Conservation (phyloP, 1,140 invertebrate species). For the Ceratitis capitata region DNA sequence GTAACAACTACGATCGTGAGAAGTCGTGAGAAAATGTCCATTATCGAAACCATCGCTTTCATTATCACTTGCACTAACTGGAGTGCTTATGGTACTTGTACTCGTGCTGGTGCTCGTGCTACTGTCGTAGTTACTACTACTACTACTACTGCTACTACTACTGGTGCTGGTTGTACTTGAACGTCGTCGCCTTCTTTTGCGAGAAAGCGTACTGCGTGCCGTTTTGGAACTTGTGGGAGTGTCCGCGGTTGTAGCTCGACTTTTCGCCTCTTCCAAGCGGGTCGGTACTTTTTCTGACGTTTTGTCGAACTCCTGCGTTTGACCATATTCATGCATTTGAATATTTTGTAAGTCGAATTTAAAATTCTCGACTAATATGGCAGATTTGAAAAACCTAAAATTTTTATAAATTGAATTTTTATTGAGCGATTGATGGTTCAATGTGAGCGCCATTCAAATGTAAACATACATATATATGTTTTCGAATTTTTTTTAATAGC, state of each 20-base stretch:
- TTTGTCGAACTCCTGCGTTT: constrained; percentile 47
- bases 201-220: constrained; percentile 39
- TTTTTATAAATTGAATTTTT: neutral
- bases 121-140: constrained; percentile 39
- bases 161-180: constrained; percentile 40
- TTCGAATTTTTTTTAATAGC: too few species aligned
- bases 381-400: neutral
- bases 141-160: constrained; percentile 10
- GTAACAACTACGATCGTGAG: too few species aligned
- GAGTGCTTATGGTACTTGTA: neutral
- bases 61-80: neutral
- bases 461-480: neutral
- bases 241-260: constrained; percentile 19
- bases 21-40: too few species aligned
- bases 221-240: constrained; percentile 44
- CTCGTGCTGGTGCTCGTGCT: constrained; percentile 31
- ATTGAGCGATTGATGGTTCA: neutral
- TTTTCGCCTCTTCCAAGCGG: constrained; percentile 51
- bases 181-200: neutral
- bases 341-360: neutral
- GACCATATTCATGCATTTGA: constrained; percentile 59
- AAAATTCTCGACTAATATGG: neutral
- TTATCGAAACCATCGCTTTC: neutral
- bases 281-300: constrained; percentile 40
- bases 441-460: neutral